phyloP scores from a whole-genome alignment of 1,140 invertebrate genomes.

The Drosophila neocordata region DNA sequence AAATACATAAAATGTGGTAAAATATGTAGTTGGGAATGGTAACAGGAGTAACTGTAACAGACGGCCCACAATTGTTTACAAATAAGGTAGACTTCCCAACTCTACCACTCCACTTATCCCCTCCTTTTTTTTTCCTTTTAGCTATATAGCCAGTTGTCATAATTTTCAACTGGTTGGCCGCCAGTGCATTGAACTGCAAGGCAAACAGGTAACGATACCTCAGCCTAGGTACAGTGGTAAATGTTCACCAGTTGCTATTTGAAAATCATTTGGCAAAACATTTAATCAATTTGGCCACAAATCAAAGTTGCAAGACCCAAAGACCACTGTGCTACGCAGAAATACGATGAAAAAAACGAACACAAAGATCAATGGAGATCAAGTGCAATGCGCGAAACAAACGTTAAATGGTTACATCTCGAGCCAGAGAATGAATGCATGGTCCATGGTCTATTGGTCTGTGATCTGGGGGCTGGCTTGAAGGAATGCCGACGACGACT shows the following conservation, averaged over 20 bases:
- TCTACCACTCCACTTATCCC: background rate
- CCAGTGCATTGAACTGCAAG: conserved; percentile 81
- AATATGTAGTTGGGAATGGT: conserved; percentile 27
- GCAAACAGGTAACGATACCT: conserved; percentile 71
- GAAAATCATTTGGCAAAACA: conserved; percentile 1
- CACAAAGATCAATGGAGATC: conserved; percentile 78
- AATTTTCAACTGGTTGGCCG: conserved; percentile 73
- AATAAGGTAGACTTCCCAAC: conserved; percentile 50
- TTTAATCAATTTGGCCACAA: background rate
- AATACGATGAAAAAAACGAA: conserved; percentile 49
- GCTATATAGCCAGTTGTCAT: conserved; percentile 52
- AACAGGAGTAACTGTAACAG: conserved; percentile 52
- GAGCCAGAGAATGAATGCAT: conserved; percentile 6
- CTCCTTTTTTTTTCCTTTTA: background rate
- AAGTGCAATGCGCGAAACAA: conserved; percentile 68
- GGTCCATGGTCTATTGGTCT: background rate
- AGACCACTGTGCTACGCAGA: conserved; percentile 54
- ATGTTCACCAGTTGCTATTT: background rate
- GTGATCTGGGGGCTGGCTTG: conserved; percentile 21
- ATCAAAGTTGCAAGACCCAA: background rate
- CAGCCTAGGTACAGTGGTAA: conserved; percentile 46
- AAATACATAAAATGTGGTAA: conserved; percentile 16
- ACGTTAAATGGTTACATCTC: conserved; percentile 76
- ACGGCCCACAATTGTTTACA: conserved; percentile 67
- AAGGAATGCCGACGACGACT: conserved; percentile 65